phyloP scores from a whole-genome alignment of 2,113 vertebrate genomes.

The Microcebus griseorufus region DNA sequence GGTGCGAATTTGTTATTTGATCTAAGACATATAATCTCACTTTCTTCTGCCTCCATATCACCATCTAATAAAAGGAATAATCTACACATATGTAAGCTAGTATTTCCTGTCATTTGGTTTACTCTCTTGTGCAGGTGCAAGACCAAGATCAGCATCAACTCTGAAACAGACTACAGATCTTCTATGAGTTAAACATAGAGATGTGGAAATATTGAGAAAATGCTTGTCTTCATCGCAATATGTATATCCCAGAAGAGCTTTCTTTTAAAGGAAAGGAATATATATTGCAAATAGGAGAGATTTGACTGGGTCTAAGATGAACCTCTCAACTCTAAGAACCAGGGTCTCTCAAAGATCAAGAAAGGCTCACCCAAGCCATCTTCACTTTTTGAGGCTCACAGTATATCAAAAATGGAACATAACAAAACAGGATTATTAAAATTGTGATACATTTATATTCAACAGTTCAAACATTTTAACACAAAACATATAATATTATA shows the following conservation, averaged over 20 bases:
- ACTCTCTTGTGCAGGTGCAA: not conserved
- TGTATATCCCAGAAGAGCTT: not conserved
- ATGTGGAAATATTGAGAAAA: not conserved
- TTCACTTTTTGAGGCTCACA: not conserved
- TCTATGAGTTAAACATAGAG: not conserved
- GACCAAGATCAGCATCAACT: not conserved
- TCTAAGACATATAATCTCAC: not conserved
- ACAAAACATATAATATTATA: not conserved
- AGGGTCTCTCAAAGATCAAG: not conserved
- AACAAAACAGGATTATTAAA: not conserved
- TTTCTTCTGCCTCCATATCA: not conserved
- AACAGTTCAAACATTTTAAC: not conserved
- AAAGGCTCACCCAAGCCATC: not conserved
- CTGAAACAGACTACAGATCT: not conserved
- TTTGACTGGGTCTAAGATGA: not conserved
- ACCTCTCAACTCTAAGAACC: not conserved
- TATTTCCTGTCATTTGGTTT: not conserved
- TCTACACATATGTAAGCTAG: not conserved
- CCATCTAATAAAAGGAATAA: not conserved
- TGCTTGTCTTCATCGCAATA: not conserved
- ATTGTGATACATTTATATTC: not conserved
- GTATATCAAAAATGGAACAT: not conserved
- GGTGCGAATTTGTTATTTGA: not conserved
- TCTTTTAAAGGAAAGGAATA: not conserved
- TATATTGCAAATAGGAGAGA: not conserved